These are phyloP conservation scores for Penaeus japonicus DNA, from an alignment of 1,140 invertebrate genomes.

Conservation along the genomic window DNA sequence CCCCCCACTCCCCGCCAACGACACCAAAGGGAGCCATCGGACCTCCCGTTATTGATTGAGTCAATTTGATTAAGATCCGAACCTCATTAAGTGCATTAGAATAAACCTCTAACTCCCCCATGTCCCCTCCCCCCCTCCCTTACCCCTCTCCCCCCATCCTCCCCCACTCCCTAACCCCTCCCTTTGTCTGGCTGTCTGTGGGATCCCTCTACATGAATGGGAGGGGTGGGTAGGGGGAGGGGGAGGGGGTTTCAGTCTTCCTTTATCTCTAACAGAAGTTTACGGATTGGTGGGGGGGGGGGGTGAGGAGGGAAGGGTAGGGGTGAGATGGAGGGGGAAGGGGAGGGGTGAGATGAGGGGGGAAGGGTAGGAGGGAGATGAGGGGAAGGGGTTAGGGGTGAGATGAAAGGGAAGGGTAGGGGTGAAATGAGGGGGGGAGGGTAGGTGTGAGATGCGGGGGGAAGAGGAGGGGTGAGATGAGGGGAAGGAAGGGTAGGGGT, in stretches of 20 bases:
- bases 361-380: background rate
- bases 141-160: too few relatives aligned
- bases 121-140: too few relatives aligned
- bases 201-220: background rate
- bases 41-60: constrained; percentile 30
- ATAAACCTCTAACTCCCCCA: too few relatives aligned
- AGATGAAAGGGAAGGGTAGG: too few relatives aligned
- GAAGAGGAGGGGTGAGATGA: too few relatives aligned
- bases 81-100: constrained; percentile 18
- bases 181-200: background rate
- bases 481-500: too few relatives aligned
- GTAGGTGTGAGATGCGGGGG: too few relatives aligned
- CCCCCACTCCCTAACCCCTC: too few relatives aligned
- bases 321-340: background rate
- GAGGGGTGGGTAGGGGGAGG: background rate
- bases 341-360: background rate
- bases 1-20: background rate
- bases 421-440: too few relatives aligned
- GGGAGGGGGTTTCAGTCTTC: background rate
- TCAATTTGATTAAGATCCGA: constrained; percentile 38
- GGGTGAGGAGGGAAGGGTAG: background rate
- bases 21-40: constrained; percentile 30
- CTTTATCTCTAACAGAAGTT: background rate
- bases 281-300: background rate
- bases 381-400: too few relatives aligned